Evolutionary conservation across 1,140 invertebrate genomes (phyloP), one percentile per base, ranked within the genome.

Genomic region (Carposina sasakii): DNA sequence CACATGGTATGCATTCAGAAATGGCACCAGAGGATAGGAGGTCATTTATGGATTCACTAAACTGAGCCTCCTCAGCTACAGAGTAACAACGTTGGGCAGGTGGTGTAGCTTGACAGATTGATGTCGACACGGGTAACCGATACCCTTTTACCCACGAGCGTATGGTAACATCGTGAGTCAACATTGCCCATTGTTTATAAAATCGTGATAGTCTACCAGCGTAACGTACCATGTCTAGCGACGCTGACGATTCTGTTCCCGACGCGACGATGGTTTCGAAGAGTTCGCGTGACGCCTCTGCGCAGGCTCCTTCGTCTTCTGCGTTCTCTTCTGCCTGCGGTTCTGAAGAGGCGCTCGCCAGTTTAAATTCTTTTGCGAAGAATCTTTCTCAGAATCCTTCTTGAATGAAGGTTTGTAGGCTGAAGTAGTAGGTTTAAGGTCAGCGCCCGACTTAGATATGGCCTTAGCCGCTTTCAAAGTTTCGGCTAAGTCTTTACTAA

Each of bases 311-410:
- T 23, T 48, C 46, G 21, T 33, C 46, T 36, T 31, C 20, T 23
- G 43, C 3, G 9, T 28, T 13, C 42, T 41, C 42, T 15, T 39
- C 33, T 24, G 44, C 33, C 47, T 56, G 42, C 41, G 48, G 12
- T 13, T 33, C 24, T 13, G 49, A 24, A 31, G 34, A 41, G 54
- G 51, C 48, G 20, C 52, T 26, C 43, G 50, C 50, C 53, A 52
- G 58, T 61, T 65, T 59, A 55, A 59, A 54, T 43, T 23, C 9
- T 49, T 59, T 33, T 23, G 6, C 22, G 42, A 3, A 26, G 31
- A 13, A 19, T 45, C 33, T 10, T n/a, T 30, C 19, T n/a, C n/a
- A n/a, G n/a, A n/a, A n/a, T 4, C 2, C 15, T 21, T 53, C 24
- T 42, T 46, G 1, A 10, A 9, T 10, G 23, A 15, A 37, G 40